Evolutionary conservation across 2,113 vertebrate species (phyloP), one percentile per base, ranked within the genome.

Genomic region (Neogale vison): DNA sequence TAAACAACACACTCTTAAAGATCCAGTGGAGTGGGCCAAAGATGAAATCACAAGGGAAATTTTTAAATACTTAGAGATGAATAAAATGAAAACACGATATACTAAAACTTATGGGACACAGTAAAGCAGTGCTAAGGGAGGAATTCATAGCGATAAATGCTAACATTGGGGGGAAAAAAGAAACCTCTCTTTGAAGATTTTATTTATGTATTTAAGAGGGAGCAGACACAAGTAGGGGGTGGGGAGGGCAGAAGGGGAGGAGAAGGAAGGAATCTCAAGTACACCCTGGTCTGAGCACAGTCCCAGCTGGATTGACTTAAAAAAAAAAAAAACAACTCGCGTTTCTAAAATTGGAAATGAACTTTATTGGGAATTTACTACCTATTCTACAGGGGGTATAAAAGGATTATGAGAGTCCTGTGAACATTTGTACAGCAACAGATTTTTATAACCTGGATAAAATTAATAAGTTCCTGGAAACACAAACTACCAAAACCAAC

Each of bases 101-200:
- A 11, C 34, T 10, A 4, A 14, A 74, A 39, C 42, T 12, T 31
- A 50, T 0, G 6, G 31, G 29, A 17, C 24, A 72, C 39, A 9
- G 55, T 26, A 9, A 71, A 71, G 34, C 26, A 82, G 39, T 20
- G 0, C 55, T 18, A 17, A 24, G 34, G 34, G 55, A 77, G 61
- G 24, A 3, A 31, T 21, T 59, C 9, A 39, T 9, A 23, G 42
- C 17, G 0, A 1, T 3, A 15, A 7, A 11, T 5, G 18, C 42
- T 20, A 13, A 3, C 21, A 24, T 34, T 6, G 13, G 10, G 34
- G 23, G 10, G 34, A 65, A 42, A n/a, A 34, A 69, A 67, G 31
- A 2, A 15, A 31, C 26, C 52, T 55, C 52, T 31, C 12, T 65
- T 65, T 65, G 15, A 65, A 69, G 65, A 69, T 69, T 69, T 69